Evolutionary conservation across 2,113 vertebrate species (phyloP).

Genomic region (Tychaedon coryphoeus): DNA sequence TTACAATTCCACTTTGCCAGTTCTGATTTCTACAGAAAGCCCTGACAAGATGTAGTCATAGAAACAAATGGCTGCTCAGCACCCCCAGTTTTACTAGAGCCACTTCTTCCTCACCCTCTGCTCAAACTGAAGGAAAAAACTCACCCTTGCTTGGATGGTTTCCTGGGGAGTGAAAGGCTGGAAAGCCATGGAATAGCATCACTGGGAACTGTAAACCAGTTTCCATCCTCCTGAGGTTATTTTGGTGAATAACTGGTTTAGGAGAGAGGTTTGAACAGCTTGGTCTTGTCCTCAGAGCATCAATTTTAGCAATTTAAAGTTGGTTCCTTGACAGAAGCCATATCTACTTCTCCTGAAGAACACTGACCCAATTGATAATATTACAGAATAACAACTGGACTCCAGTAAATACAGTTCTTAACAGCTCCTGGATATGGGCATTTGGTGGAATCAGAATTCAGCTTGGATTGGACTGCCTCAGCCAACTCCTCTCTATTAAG

Average conservation of each 20-base stretch:
- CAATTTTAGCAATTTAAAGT: not conserved
- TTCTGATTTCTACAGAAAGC: not conserved
- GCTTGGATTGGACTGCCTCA: not conserved
- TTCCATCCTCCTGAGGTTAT: not conserved
- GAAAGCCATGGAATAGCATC: not conserved
- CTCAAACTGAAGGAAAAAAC: not conserved
- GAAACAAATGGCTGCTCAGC: slow-evolving; percentile 19
- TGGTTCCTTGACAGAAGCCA: not conserved
- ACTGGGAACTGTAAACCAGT: not conserved
- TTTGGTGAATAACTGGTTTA: not conserved
- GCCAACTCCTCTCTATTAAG: not conserved
- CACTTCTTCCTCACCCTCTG: not conserved
- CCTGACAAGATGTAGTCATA: slow-evolving; percentile 27
- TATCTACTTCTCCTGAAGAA: not conserved
- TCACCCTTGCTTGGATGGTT: not conserved
- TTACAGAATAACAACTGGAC: not conserved
- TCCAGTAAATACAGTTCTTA: not conserved
- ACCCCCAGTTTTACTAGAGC: not conserved
- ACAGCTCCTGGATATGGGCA: not conserved
- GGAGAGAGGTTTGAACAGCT: not conserved
- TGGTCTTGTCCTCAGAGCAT: not conserved
- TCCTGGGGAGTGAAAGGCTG: not conserved
- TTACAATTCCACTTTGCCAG: not conserved
- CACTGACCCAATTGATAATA: not conserved
- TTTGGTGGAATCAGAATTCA: not conserved